Evolutionary conservation across 2,888 invertebrate genomes (phyloP).

Genomic region (Perizoma flavofasciatum): DNA sequence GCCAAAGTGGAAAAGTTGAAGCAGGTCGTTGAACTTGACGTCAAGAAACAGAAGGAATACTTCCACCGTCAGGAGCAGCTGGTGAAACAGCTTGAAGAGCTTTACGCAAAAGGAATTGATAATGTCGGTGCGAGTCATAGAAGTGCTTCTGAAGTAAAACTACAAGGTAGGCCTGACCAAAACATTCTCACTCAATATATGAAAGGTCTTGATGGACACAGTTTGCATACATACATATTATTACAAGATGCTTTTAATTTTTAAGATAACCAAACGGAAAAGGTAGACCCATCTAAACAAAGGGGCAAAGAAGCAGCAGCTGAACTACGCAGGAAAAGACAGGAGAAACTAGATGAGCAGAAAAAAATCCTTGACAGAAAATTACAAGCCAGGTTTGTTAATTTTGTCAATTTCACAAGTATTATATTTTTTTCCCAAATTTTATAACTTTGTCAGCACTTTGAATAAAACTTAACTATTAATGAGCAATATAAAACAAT

Average conservation of each 20-base stretch:
- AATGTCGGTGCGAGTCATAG: conserved; percentile 69
- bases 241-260: conserved; percentile 3
- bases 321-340: conserved; percentile 62
- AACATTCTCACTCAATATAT: too few relatives aligned
- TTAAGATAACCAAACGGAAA: conserved; percentile 49
- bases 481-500: too few relatives aligned
- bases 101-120: conserved; percentile 62
- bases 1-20: conserved; percentile 69
- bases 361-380: conserved; percentile 71
- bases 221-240: too few relatives aligned
- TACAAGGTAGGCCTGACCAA: conserved; percentile 47
- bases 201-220: too few relatives aligned
- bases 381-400: conserved; percentile 67
- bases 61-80: conserved; percentile 67
- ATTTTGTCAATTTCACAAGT: not conserved
- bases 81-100: conserved; percentile 65
- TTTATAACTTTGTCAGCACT: too few relatives aligned
- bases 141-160: conserved; percentile 55
- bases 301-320: conserved; percentile 69
- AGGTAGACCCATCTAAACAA: conserved; percentile 63
- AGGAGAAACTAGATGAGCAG: conserved; percentile 68
- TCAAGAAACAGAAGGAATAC: conserved; percentile 67
- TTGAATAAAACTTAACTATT: too few relatives aligned
- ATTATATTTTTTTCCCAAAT: too few relatives aligned
- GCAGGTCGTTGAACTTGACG: conserved; percentile 60